Evolutionary conservation across 2,797 vertebrate genomes (phyloP).

Genomic region (Lycodopsis pacificus): DNA sequence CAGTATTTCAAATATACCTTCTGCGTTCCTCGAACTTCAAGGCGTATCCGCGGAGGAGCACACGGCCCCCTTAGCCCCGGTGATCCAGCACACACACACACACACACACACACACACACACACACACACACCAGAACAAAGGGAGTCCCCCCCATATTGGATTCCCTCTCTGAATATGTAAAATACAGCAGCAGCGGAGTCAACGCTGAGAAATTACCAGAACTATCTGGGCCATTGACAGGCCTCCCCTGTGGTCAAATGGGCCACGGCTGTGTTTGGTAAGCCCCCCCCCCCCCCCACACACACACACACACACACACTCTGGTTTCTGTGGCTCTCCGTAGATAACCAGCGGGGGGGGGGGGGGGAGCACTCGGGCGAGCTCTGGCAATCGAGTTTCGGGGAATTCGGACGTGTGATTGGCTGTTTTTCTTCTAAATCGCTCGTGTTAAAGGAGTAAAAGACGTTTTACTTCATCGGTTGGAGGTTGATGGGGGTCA

Average conservation of each 20-base stretch:
- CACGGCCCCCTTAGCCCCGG: conserved; percentile 56
- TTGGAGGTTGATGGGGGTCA: neutral
- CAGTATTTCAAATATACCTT: conserved; percentile 72
- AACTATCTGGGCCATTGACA: conserved; percentile 87
- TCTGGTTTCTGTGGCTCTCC: conserved; percentile 56
- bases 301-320: neutral
- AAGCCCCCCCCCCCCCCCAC: conserved; percentile 27
- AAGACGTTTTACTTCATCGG: neutral
- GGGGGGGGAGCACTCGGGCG: conserved; percentile 53
- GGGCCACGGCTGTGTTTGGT: conserved; percentile 68
- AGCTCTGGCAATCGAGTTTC: conserved; percentile 44
- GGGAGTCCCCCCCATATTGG: conserved; percentile 61
- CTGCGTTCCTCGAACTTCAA: conserved; percentile 74
- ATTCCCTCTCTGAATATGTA: conserved; percentile 83
- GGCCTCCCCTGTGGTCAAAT: conserved; percentile 85
- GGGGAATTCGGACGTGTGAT: conserved; percentile 59
- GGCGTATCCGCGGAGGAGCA: conserved; percentile 58
- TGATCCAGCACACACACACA: conserved; percentile 19
- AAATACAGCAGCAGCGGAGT: conserved; percentile 69
- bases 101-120: conserved; percentile 22
- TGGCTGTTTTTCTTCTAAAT: conserved; percentile 5
- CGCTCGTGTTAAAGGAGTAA: neutral
- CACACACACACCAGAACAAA: conserved; percentile 62
- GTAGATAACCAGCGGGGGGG: conserved; percentile 72
- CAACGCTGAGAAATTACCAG: conserved; percentile 81